Evolutionary conservation across 2,113 vertebrate species (phyloP).

Genomic region (Suricata suricatta): DNA sequence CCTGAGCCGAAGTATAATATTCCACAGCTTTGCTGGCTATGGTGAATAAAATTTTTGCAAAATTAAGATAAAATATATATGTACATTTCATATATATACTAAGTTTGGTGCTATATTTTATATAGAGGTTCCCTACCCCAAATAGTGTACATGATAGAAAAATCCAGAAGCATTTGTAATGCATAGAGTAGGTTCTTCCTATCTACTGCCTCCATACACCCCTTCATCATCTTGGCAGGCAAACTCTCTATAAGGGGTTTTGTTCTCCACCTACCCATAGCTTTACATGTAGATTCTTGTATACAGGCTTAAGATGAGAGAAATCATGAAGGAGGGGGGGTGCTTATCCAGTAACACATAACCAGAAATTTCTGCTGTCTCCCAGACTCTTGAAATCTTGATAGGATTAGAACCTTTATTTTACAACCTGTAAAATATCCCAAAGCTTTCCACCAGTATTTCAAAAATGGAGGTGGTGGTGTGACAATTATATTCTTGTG

Average conservation of each 20-base stretch:
- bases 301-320: neutral
- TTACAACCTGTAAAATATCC: neutral
- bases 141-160: neutral
- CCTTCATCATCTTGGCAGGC: neutral
- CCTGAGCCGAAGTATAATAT: conserved; percentile 51
- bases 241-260: neutral
- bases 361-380: neutral
- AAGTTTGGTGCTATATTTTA: neutral
- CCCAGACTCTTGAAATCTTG: neutral
- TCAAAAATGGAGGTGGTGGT: neutral
- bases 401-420: neutral
- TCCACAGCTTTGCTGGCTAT: conserved; percentile 50
- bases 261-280: neutral
- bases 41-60: conserved; percentile 72
- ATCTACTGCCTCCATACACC: neutral
- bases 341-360: neutral
- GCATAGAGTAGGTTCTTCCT: neutral
- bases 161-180: neutral
- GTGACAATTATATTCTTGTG: neutral
- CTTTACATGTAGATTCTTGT: neutral
- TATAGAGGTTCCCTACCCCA: neutral
- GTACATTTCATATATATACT: neutral
- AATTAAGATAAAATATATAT: conserved; percentile 70
- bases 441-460: neutral
- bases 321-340: rapidly evolving